These are phyloP conservation scores for Andricus curvator DNA, from an alignment of 2,888 invertebrate genomes.

Conservation along the genomic window DNA sequence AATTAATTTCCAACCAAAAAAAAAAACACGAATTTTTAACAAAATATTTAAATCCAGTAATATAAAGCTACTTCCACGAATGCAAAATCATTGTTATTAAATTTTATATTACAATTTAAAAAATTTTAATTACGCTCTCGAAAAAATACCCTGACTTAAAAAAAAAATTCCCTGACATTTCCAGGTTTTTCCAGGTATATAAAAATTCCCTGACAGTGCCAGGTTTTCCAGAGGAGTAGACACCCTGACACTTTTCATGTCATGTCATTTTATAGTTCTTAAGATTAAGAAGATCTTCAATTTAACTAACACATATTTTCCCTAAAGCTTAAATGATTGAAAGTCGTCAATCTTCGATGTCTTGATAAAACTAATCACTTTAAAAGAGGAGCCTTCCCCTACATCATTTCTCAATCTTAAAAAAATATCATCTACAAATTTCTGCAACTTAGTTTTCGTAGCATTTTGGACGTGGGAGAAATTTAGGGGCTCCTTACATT, in stretches of 20 bases:
- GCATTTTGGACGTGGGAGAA: neutral
- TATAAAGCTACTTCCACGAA: too few species aligned
- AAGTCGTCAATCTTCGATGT: conserved; percentile 29
- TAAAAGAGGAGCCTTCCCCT: neutral
- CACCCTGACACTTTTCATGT: neutral
- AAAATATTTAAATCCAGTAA: too few species aligned
- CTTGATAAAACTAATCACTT: neutral
- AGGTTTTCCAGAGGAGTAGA: too few species aligned
- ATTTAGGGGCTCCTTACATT: neutral
- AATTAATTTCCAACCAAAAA: too few species aligned
- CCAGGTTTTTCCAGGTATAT: too few species aligned
- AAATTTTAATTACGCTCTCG: too few species aligned
- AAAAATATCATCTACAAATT: neutral
- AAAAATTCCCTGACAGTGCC: too few species aligned
- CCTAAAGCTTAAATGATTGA: neutral
- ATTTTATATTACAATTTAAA: too few species aligned
- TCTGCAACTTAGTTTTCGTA: neutral
- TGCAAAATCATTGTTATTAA: too few species aligned
- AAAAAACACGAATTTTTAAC: too few species aligned
- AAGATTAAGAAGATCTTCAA: conserved; percentile 9
- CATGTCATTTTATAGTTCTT: neutral
- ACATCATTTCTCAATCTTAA: neutral
- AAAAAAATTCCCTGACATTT: too few species aligned
- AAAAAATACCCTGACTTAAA: too few species aligned
- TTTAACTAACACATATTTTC: neutral